These are phyloP conservation scores for Microctenopoma lineatum DNA, from an alignment of 2,797 vertebrate genomes.

Conservation along the genomic window DNA sequence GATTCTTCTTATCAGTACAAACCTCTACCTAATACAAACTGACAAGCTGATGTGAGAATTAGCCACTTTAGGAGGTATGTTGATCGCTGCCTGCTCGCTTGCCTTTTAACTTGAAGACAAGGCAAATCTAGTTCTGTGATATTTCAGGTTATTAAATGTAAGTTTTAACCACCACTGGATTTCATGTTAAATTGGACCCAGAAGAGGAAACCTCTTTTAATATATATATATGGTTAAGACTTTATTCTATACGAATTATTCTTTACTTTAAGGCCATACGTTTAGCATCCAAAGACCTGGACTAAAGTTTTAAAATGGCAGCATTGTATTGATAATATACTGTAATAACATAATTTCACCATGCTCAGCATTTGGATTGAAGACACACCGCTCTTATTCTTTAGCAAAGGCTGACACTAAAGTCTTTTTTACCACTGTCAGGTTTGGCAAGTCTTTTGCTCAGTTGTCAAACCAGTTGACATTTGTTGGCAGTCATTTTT, in stretches of 20 bases:
- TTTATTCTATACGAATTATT: too few species aligned
- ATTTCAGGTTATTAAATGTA: not conserved
- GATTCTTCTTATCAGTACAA: slow-evolving; percentile 16
- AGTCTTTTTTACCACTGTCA: not conserved
- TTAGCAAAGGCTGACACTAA: too few species aligned
- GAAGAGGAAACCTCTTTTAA: too few species aligned
- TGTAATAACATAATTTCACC: not conserved
- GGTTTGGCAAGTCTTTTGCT: not conserved
- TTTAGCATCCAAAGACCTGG: not conserved
- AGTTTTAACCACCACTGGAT: not conserved
- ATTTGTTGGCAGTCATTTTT: not conserved
- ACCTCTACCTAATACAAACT: slow-evolving; percentile 55
- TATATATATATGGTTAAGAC: not conserved
- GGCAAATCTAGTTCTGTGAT: not conserved
- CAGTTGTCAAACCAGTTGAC: not conserved
- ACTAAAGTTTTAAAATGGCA: not conserved
- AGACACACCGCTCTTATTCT: not conserved
- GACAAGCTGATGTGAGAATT: slow-evolving; percentile 60
- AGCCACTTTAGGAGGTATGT: slow-evolving; percentile 25
- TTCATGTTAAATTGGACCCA: not conserved
- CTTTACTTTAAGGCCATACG: not conserved
- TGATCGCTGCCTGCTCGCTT: slow-evolving; percentile 1
- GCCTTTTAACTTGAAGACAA: slow-evolving; percentile 18
- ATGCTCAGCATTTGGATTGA: not conserved
- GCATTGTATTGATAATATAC: not conserved